Conservation (phyloP, 2,113 vertebrate genomes). For the Archilochus colubris region DNA sequence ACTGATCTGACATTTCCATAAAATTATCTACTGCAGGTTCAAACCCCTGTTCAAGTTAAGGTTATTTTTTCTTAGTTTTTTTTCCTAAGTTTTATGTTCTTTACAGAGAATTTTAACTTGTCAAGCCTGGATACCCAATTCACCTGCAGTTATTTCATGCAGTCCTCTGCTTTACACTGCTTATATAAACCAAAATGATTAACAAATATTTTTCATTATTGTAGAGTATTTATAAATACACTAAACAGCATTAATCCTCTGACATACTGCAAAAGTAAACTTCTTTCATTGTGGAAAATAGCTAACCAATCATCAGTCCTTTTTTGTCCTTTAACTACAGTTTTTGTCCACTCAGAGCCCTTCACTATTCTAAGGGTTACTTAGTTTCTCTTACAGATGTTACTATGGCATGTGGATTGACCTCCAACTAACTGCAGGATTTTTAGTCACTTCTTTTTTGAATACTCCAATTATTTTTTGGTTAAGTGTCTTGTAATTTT, state of each 20-base stretch:
- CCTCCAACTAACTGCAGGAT: neutral
- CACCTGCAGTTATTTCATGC: neutral
- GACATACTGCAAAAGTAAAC: neutral
- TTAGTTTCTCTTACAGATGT: neutral
- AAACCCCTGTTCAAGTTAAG: neutral
- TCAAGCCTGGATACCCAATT: neutral
- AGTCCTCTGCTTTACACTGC: neutral
- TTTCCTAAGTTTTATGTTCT: neutral
- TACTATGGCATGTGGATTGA: neutral
- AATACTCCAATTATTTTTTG: neutral
- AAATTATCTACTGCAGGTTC: neutral
- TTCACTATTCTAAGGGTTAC: neutral
- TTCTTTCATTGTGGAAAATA: neutral
- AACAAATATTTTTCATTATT: neutral
- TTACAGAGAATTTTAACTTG: neutral
- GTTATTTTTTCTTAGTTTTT: neutral
- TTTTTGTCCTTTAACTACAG: neutral
- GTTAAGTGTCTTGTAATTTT: neutral
- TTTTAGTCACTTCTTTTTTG: neutral
- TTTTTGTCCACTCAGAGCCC: neutral
- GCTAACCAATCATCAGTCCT: neutral
- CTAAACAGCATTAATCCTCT: neutral
- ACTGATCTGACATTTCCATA: neutral
- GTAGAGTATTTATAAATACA: neutral
- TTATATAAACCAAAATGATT: neutral